Evolutionary conservation across 2,113 vertebrate species (phyloP), one percentile per base, ranked within the genome.

Genomic region (Albula goreensis): DNA sequence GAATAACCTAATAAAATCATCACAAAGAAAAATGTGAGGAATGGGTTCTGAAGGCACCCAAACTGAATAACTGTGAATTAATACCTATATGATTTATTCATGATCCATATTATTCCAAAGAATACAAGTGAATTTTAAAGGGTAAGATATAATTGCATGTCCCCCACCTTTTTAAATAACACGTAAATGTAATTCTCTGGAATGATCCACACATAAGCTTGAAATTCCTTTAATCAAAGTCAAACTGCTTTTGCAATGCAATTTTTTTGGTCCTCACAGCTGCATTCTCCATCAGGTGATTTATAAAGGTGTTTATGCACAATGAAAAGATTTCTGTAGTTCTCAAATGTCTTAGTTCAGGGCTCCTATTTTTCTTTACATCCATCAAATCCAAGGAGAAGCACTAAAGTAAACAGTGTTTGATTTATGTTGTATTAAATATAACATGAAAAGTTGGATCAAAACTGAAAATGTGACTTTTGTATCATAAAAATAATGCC

Each of bases 51-150:
- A 81, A 3, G 22, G 22, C 10, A 11, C 22, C 48, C 19, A 25
- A 81, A 81, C 9, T n/a, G 15, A 50, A 81, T 53, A 81, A 25
- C 78, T 50, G 41, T 74, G 22, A 74, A 74, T 74, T 74, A n/a
- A n/a, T 74, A 11, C n/a, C 70, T 50, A 7, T 51, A 81, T 81
- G 17, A 51, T 81, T 51, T 50, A 81, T 81, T 81, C n/a, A 81
- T 81, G 13, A 52, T 13, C 11, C 10, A 10, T 52, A n/a, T 81
- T 51, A 52, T 11, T 52, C 12, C 22, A 80, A 52, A 25, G 50
- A 22, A n/a, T 52, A 81, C 50, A 81, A 50, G 51, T 9, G 19
- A 81, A 25, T 52, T 7, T 51, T 50, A 19, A n/a, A 53, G 19
- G 50, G 12, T 52, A 81, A 25, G 50, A 52, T 9, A 11, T 2